These are phyloP conservation scores for Gorsachius magnificus DNA, from an alignment of 2,797 vertebrate species.

Conservation along the genomic window DNA sequence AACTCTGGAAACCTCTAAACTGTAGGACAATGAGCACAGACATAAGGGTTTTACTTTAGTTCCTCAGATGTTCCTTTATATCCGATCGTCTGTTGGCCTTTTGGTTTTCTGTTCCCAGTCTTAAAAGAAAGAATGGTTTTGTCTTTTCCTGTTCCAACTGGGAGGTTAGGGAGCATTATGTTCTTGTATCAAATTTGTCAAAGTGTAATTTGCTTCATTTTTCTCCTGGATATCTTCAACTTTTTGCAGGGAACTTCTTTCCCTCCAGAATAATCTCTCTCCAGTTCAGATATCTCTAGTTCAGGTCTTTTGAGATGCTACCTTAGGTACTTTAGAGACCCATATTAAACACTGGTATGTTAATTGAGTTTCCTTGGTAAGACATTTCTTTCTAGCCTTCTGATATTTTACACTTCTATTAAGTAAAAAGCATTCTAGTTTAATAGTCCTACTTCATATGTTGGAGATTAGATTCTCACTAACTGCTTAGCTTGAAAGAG, in stretches of 20 bases:
- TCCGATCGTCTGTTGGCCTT: not conserved
- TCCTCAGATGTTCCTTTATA: not conserved
- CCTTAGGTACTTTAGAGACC: not conserved
- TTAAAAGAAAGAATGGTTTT: not conserved
- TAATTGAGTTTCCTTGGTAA: not conserved
- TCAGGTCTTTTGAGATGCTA: not conserved
- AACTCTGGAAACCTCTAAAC: not conserved
- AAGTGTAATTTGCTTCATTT: not conserved
- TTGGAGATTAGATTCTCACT: not conserved
- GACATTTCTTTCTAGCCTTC: not conserved
- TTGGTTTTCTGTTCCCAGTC: not conserved
- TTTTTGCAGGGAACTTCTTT: not conserved
- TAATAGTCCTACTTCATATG: not conserved
- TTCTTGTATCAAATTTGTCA: not conserved
- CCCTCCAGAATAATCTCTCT: not conserved
- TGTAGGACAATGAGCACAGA: not conserved
- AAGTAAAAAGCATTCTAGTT: not conserved
- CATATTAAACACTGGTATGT: not conserved
- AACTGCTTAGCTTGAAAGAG: not conserved
- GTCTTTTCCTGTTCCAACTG: not conserved
- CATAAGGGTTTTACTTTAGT: not conserved
- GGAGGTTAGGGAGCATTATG: not conserved
- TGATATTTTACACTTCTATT: not conserved
- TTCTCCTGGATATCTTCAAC: rapidly evolving
- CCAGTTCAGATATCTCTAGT: not conserved